phyloP scores from a whole-genome alignment of 2,113 vertebrate genomes.

The Ginglymostoma cirratum region DNA sequence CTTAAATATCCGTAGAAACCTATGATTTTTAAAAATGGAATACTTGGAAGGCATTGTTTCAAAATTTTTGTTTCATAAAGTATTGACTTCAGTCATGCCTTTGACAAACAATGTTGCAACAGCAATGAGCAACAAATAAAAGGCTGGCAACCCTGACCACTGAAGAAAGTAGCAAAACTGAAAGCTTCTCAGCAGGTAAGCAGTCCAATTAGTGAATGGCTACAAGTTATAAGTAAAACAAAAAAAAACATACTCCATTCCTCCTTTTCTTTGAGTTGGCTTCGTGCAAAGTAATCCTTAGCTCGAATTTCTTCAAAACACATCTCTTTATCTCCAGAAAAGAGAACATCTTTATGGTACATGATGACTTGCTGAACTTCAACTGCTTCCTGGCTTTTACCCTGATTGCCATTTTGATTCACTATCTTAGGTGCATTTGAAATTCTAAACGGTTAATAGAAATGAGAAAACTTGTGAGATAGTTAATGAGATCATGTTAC shows the following conservation, averaged over 20 bases:
- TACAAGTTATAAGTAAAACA: neutral
- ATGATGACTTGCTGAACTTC: slow-evolving; percentile 46
- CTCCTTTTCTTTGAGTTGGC: slow-evolving; percentile 49
- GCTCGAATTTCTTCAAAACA: slow-evolving; percentile 78
- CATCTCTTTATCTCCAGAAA: slow-evolving; percentile 61
- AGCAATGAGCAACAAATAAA: neutral
- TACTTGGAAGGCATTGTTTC: neutral
- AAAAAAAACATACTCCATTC: slow-evolving; percentile 51
- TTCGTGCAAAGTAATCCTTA: neutral
- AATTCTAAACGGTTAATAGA: neutral
- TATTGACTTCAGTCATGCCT: neutral
- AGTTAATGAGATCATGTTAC: neutral
- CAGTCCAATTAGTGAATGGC: neutral
- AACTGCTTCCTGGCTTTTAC: neutral
- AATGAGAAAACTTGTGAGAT: neutral
- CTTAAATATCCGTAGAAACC: neutral
- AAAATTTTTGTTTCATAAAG: neutral
- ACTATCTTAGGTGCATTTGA: neutral
- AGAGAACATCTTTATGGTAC: slow-evolving; percentile 62
- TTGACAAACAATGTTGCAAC: neutral
- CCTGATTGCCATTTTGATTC: neutral
- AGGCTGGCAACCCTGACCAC: neutral
- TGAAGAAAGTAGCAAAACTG: neutral
- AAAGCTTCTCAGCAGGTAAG: neutral
- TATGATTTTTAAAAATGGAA: neutral